Base-by-base conservation (phyloP, 2,113 vertebrate genomes). In the Reinhardtius hippoglossoides region DNA sequence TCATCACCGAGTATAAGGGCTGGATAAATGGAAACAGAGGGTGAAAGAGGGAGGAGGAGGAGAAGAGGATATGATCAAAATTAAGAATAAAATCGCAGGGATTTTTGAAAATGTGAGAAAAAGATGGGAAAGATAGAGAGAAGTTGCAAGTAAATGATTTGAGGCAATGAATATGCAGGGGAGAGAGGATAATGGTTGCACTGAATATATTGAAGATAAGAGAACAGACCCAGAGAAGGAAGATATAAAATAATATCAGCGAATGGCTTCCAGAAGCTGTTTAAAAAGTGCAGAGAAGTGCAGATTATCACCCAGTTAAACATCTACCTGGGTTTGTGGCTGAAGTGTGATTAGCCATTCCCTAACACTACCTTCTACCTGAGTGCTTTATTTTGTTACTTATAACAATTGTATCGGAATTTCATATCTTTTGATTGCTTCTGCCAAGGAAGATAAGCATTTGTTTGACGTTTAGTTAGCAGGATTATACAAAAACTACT, bases 1-100 rank as follows among this genome's bases (percentile, higher is more conserved):
- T 86, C 88, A 71, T 89, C 72, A 65, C 46, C 73, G 40, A 78
- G 57, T 74, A 57, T 71, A 73, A 80, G 63, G 71, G 31, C 55
- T 27, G 78, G 44, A 71, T 70, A 40, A 50, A 86, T 81, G 58
- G 73, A 86, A 59, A 69, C 40, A 58, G 65, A 74, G 37, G 46
- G 26, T 68, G 37, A 23, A 50, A 73, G 46, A 71, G 14, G n/a
- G 31, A 66, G 27, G 46, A 50, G 46, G 46, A 18, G 44, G 44
- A 72, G 26, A 37, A 61, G 44, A 61, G 35, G n/a, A 15, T 40
- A 31, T 66, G 42, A 63, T 48, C 63, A 58, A 75, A 44, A 63
- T 23, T 18, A 31, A 16, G 35, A 71, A 42, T 13, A 42, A 42
- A 42, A 42, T 42, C 40, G 52, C n/a, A 55, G 35, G n/a, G 31